Base-by-base conservation (phyloP, 2,113 vertebrate genomes). In the Tapirus terrestris region DNA sequence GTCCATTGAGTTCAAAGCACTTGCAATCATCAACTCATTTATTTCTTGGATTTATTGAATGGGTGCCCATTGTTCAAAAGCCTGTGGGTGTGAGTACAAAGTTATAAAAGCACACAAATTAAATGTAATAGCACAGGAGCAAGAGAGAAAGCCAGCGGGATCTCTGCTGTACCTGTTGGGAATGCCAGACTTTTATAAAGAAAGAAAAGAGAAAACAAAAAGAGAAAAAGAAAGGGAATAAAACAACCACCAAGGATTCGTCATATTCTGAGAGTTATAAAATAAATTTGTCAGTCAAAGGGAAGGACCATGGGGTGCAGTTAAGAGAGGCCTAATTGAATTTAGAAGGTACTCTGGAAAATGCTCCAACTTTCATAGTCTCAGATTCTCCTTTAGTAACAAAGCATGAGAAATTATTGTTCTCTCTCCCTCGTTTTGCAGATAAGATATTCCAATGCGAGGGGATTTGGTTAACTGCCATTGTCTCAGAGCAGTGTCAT, bases 21-120 rank as follows among this genome's bases (percentile, higher is more conserved):
- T 97, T 97, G 86, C 13, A 97, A 14, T 97, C 97, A 98, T 96
- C 94, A 96, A 97, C 95, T 96, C 96, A 97, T 94, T 98, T 98
- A 96, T 98, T 97, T 97, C 97, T 98, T 96, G 91, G 91, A 89
- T 97, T 98, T 97, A 96, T 97, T 98, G 97, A 98, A 98, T 96
- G 95, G 70, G 48, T 67, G 80, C 96, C 95, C 96, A 97, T 98
- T 97, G 97, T 97, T 96, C 97, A 95, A 85, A 98, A 97, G 94
- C 90, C 97, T 29, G 87, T 94, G 95, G 98, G 97, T 77, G 51
- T 97, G 93, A 98, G 92, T 92, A 97, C 97, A 96, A 89, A 97
- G 96, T 98, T 97, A 96, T 95, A 97, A 98, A 98, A 97, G 92
- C 96, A 91, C 92, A 92, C 96, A 96, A 96, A 98, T 98, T 98